These are phyloP conservation scores for Actinopyga echinites DNA, from an alignment of 53 echinoderm and acorn worm genomes.

Conservation along the genomic window DNA sequence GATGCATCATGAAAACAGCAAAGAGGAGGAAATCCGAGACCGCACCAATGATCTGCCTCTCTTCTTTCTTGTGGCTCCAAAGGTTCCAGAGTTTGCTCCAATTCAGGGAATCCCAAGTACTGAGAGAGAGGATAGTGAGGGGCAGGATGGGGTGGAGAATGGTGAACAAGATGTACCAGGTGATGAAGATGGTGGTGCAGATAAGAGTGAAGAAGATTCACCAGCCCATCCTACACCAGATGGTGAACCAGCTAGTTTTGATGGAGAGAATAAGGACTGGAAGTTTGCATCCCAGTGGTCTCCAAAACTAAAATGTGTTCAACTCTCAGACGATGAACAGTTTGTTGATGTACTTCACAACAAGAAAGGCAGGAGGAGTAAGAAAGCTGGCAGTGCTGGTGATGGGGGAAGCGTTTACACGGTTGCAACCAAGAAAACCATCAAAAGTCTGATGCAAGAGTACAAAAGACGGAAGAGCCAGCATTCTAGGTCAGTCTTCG, in stretches of 20 bases:
- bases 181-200: constrained; percentile 13
- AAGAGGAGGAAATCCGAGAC: constrained; percentile 36
- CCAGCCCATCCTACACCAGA: constrained; percentile 42
- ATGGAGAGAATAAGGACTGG: constrained; percentile 56
- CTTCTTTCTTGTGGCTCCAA: constrained; percentile 94
- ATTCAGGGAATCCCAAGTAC: constrained; percentile 39
- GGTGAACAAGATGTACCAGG: background rate
- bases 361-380: constrained; percentile 25
- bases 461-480: constrained; percentile 91
- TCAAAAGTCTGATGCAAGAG: constrained; percentile 99
- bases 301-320: constrained; percentile 81
- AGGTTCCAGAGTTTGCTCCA: constrained; percentile 62
- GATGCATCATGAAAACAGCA: constrained; percentile 66
- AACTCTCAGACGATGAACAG: constrained; percentile 53
- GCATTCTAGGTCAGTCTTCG: constrained; percentile 90
- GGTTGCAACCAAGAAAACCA: constrained; percentile 92
- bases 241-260: constrained; percentile 36
- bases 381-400: background rate
- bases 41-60: constrained; percentile 81
- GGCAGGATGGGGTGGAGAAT: constrained; percentile 26
- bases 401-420: constrained; percentile 79
- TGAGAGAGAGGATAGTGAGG: constrained; percentile 4
- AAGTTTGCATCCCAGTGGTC: constrained; percentile 97
- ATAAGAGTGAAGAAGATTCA: background rate
- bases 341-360: constrained; percentile 74